Conservation (phyloP, 2,113 vertebrate genomes). For the Strigops habroptila region DNA sequence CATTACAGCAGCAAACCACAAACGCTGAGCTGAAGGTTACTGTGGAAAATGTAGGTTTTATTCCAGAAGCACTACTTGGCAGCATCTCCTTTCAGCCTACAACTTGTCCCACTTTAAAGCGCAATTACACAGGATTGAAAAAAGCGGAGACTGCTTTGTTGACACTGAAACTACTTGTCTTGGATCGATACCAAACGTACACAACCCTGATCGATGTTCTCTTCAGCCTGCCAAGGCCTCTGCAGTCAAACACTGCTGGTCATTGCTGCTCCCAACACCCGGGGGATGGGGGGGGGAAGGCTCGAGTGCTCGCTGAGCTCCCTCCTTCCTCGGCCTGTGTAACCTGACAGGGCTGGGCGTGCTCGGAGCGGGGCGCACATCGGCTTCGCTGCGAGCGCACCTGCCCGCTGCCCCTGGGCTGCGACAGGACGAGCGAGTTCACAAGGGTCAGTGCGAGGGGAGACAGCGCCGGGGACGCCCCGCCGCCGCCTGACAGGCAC, state of each 20-base stretch:
- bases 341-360: constrained; percentile 16
- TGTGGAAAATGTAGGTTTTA: not conserved
- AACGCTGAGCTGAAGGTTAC: not conserved
- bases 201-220: constrained; percentile 41
- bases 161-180: constrained; percentile 44
- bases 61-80: not conserved
- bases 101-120: not conserved
- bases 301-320: not conserved
- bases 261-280: constrained; percentile 5
- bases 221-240: constrained; percentile 34
- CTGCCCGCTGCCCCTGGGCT: not conserved
- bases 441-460: not conserved
- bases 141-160: not conserved
- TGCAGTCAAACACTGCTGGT: constrained; percentile 19
- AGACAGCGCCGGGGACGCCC: not conserved
- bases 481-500: not conserved
- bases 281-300: not conserved
- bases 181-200: constrained; percentile 52
- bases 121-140: not conserved
- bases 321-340: not conserved
- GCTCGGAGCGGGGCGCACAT: not conserved
- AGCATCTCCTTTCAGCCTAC: not conserved
- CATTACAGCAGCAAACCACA: not conserved
- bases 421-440: not conserved
- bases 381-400: not conserved